Evolutionary conservation across 2,113 vertebrate genomes (phyloP), one percentile per base, ranked within the genome.

Genomic region (Lycocorax pyrrhopterus): DNA sequence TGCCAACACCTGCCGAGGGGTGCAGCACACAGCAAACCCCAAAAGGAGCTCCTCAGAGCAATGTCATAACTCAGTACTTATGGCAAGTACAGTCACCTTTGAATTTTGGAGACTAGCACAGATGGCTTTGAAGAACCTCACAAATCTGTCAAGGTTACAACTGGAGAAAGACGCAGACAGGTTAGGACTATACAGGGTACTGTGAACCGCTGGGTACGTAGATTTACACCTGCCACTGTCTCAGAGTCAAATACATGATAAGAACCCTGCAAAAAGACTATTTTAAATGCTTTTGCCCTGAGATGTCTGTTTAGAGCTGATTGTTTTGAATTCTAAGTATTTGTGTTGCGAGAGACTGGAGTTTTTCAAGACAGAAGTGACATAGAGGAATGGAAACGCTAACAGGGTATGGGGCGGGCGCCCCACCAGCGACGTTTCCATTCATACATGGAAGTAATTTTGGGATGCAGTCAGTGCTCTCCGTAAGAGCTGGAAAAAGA

Each of bases 41-140:
- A 78, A 33, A 46, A 1, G 83, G 88, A 96, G 95, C 95, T 91
- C 92, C 96, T 92, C 90, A 41, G 89, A 85, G 87, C 43, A 94
- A 52, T 87, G 68, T 41, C 74, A 33, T 81, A 58, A 35, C 62
- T 93, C 58, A 80, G 47, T 81, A 7, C 69, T 91, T 56, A 39
- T 91, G 95, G 8, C 91, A 26, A 89, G 47, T 78, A 63, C 84
- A 84, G 93, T 20, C 87, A 90, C 94, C 93, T 82, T 49, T 90
- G 87, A 26, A 43, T 93, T 78, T 20, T 83, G 95, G 96, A 94
- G 94, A 58, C 72, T 89, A 90, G 93, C 94, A 76, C 88, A 95
- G 94, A 75, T 96, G 96, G 76, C 93, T 94, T 43, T 82, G 97
- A 96, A 97, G 97, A 97, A 87, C 80, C 74, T 94, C 74, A 78